phyloP scores from a whole-genome alignment of 2,888 invertebrate species.

The Baronia brevicornis region DNA sequence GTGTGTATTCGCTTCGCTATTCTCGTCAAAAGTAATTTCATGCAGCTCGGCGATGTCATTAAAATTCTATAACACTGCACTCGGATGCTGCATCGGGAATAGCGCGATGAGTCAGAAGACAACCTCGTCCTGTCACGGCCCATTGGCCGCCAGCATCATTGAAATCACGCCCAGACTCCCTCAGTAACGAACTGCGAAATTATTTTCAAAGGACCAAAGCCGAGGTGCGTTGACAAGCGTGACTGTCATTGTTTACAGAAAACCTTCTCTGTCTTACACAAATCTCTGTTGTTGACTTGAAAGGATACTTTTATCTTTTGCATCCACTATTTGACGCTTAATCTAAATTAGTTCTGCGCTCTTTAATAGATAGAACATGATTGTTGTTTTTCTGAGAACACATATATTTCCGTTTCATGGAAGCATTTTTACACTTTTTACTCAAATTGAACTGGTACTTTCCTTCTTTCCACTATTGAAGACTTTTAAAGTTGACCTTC shows the following conservation, averaged over 20 bases:
- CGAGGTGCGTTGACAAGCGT: constrained; percentile 20
- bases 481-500: too few relatives aligned
- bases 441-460: too few relatives aligned
- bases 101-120: constrained; percentile 5
- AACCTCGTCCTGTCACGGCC: constrained; percentile 26
- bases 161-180: constrained; percentile 29
- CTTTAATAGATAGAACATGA: background rate
- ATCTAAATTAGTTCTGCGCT: constrained; percentile 9
- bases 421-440: too few relatives aligned
- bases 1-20: too few relatives aligned
- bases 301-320: constrained; percentile 12
- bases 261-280: constrained; percentile 25
- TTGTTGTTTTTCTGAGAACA: too few relatives aligned
- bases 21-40: too few relatives aligned
- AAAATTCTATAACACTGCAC: background rate
- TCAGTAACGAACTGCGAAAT: constrained; percentile 44
- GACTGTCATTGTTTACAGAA: constrained; percentile 26
- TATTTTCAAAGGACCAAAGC: constrained; percentile 29
- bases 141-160: constrained; percentile 28
- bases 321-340: constrained; percentile 2
- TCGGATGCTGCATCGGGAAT: background rate
- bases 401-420: too few relatives aligned
- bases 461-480: too few relatives aligned
- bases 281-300: constrained; percentile 16
- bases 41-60: background rate